These are phyloP conservation scores for Ellobium chinense DNA, from an alignment of 2,888 invertebrate species.

Conservation along the genomic window DNA sequence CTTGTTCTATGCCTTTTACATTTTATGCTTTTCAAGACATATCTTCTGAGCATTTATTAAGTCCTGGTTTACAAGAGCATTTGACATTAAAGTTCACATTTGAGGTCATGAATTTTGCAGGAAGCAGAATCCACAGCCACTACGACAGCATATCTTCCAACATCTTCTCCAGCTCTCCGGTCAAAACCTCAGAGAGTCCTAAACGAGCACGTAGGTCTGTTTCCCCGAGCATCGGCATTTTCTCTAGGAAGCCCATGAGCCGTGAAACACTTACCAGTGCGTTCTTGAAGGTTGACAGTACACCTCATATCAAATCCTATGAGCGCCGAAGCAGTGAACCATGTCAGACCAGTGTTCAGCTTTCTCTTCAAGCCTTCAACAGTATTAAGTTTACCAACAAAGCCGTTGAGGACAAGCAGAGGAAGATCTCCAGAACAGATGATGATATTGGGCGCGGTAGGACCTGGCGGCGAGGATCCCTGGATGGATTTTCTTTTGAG, in stretches of 20 bases:
- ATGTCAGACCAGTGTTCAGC: constrained; percentile 59
- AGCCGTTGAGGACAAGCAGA: constrained; percentile 47
- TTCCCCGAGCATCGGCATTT: constrained; percentile 36
- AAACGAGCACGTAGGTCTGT: constrained; percentile 3
- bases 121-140: constrained; percentile 35
- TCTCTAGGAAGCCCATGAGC: constrained; percentile 50
- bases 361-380: constrained; percentile 53
- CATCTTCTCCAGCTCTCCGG: constrained; percentile 39
- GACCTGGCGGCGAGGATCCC: constrained; percentile 57
- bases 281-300: constrained; percentile 65
- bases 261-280: constrained; percentile 70
- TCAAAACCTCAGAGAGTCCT: constrained; percentile 14
- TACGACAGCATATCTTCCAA: constrained; percentile 39
- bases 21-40: too few species aligned
- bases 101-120: too few species aligned
- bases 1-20: not conserved
- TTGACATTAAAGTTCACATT: too few species aligned
- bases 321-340: constrained; percentile 72
- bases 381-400: constrained; percentile 40
- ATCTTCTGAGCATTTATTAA: too few species aligned
- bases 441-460: constrained; percentile 60
- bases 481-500: constrained; percentile 55
- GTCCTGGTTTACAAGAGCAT: too few species aligned
- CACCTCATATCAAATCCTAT: constrained; percentile 56
- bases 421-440: constrained; percentile 60